These are phyloP conservation scores for Maylandia zebra DNA, from an alignment of 2,113 vertebrate genomes.

Conservation along the genomic window DNA sequence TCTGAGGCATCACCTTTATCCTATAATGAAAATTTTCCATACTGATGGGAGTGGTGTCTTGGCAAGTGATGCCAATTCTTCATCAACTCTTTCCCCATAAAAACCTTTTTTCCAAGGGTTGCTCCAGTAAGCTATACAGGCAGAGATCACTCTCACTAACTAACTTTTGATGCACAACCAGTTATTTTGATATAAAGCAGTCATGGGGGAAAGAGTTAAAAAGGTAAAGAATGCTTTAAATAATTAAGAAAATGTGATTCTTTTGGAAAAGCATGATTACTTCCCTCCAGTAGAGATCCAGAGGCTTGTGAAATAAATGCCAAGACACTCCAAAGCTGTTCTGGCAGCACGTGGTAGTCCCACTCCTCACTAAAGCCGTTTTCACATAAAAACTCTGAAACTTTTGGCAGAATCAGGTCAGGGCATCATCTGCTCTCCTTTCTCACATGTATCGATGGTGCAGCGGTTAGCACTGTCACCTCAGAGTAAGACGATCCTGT, in stretches of 20 bases:
- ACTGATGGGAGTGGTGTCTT: neutral
- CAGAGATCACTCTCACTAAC: neutral
- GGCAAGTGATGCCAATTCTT: neutral
- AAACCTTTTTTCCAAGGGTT: neutral
- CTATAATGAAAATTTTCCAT: neutral
- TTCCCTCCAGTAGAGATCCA: neutral
- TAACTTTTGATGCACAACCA: neutral
- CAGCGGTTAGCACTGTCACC: neutral
- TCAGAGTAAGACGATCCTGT: neutral
- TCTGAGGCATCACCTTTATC: neutral
- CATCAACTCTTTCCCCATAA: neutral
- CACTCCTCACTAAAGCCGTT: neutral
- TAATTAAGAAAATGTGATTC: neutral
- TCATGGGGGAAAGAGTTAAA: neutral
- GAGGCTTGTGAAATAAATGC: neutral
- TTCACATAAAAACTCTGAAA: neutral
- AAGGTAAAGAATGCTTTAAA: neutral
- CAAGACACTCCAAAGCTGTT: neutral
- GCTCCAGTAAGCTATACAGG: accelerated
- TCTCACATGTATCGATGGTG: neutral
- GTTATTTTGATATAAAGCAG: neutral
- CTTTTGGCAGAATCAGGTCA: neutral
- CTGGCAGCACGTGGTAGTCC: neutral
- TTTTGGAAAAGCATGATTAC: neutral
- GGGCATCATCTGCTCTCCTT: neutral